Conservation (phyloP, 2,797 vertebrate genomes). For the Pseudochromis fuscus region DNA sequence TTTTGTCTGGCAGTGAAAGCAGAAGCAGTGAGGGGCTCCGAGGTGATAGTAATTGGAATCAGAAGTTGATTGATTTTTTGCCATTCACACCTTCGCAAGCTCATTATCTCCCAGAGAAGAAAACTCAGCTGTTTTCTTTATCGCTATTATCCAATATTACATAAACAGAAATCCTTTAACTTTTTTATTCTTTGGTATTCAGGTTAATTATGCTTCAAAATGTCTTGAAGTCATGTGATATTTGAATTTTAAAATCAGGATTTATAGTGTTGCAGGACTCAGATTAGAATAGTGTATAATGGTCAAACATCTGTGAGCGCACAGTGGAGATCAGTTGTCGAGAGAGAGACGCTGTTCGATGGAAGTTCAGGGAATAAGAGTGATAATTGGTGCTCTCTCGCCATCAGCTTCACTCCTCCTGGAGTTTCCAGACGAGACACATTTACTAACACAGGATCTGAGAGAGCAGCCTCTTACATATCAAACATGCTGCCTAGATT, state of each 20-base stretch:
- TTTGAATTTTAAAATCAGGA: no score
- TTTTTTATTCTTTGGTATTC: background rate
- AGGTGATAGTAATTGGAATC: slow-evolving; percentile 45
- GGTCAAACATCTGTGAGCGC: background rate
- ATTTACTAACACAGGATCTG: background rate
- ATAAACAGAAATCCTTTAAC: background rate
- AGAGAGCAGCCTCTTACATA: background rate
- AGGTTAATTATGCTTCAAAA: background rate
- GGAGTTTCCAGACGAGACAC: slow-evolving; percentile 24
- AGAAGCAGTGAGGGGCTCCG: slow-evolving; percentile 24
- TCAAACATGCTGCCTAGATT: background rate
- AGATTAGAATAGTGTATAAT: no score
- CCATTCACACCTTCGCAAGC: slow-evolving; percentile 21
- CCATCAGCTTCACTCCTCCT: slow-evolving; percentile 22
- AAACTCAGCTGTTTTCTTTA: slow-evolving; percentile 13
- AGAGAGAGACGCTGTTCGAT: background rate
- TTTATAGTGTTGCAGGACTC: no score
- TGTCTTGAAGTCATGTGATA: background rate
- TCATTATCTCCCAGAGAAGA: slow-evolving; percentile 38
- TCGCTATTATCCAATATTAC: background rate
- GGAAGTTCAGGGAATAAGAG: background rate
- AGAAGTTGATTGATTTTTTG: slow-evolving; percentile 53
- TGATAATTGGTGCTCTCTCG: slow-evolving; percentile 37
- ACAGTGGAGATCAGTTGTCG: background rate
- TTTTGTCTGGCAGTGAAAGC: slow-evolving; percentile 30